Conservation (phyloP, 1,140 invertebrate genomes). For the Stenopsyche tienmushanensis region DNA sequence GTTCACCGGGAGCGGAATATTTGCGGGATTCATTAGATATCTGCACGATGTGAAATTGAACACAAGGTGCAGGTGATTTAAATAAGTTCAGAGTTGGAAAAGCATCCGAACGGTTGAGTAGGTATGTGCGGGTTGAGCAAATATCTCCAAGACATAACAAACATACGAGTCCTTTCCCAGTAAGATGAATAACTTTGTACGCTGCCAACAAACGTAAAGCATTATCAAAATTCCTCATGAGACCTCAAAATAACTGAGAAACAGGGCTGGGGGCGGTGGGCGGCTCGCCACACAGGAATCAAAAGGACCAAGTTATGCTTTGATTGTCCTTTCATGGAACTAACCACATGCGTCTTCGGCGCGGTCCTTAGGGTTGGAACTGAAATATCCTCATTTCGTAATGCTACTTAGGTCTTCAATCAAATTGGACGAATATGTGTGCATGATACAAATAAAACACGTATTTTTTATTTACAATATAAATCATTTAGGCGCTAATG, state of each 20-base stretch:
- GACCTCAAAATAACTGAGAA: conserved; percentile 34
- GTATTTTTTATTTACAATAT: no score
- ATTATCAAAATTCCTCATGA: conserved; percentile 36
- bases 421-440: no score
- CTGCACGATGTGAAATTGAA: no score
- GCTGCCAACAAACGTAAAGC: conserved; percentile 36
- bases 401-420: no score
- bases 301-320: conserved; percentile 41
- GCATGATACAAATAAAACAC: no score
- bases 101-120: background rate
- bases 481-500: no score
- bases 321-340: conserved; percentile 37
- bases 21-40: no score
- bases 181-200: conserved; percentile 16
- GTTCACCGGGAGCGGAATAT: no score
- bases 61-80: no score
- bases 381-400: no score
- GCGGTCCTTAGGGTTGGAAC: no score
- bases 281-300: conserved; percentile 24
- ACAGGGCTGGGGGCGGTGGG: conserved; percentile 12
- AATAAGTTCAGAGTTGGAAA: conserved; percentile 1
- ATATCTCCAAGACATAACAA: conserved; percentile 8
- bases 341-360: conserved; percentile 38
- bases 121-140: background rate
- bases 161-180: conserved; percentile 5